Evolutionary conservation across 2,888 invertebrate genomes (phyloP).

Genomic region (Pollenia griseotomentosa): DNA sequence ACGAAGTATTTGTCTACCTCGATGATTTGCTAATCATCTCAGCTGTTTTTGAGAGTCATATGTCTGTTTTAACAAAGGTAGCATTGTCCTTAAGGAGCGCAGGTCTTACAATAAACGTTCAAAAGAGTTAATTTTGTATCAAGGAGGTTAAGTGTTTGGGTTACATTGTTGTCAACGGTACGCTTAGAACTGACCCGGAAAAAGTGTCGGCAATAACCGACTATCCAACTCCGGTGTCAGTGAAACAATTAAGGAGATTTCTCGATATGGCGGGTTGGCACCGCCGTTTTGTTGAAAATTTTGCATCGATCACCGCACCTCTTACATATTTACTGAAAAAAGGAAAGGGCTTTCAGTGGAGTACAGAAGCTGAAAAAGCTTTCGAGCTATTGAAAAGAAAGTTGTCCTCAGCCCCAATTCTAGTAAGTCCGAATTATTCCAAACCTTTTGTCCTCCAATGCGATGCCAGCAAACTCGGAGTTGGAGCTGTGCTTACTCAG

Average conservation of each 20-base stretch:
- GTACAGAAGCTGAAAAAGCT: conserved; percentile 28
- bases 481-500: conserved; percentile 8
- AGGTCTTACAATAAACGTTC: conserved; percentile 31
- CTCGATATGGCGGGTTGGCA: conserved; percentile 24
- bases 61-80: too few relatives aligned
- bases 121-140: conserved; percentile 19
- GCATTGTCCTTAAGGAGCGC: conserved; percentile 21
- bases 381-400: conserved; percentile 50
- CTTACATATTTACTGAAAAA: conserved; percentile 45
- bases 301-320: conserved; percentile 10
- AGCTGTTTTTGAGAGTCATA: too few relatives aligned
- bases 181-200: conserved; percentile 36
- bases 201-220: neutral
- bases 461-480: conserved; percentile 22
- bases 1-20: too few relatives aligned
- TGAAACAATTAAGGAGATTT: conserved; percentile 33
- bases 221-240: neutral
- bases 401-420: conserved; percentile 17
- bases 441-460: neutral
- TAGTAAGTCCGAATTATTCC: neutral
- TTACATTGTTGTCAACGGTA: conserved; percentile 43
- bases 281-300: conserved; percentile 7
- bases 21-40: too few relatives aligned
- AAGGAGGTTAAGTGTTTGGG: conserved; percentile 36
- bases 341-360: conserved; percentile 25